Evolutionary conservation across 23 tunicate species (phyloP).

Genomic region (Oikopleura dioica): DNA sequence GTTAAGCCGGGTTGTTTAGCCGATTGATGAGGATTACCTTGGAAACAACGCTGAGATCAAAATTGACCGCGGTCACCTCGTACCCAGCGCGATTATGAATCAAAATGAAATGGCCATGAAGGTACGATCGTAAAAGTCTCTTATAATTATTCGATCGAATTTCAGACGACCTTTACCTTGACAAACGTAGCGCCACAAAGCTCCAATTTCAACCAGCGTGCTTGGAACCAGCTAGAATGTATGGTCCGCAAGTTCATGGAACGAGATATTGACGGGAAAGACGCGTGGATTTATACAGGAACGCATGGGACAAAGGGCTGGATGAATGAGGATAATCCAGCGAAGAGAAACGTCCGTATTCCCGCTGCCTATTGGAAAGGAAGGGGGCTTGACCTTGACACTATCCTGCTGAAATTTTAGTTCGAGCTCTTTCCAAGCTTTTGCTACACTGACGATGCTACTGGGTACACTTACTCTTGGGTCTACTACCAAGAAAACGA

Average conservation of each 20-base stretch:
- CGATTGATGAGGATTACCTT: too few relatives aligned
- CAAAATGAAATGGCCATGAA: background rate
- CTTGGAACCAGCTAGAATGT: slow-evolving; percentile 9
- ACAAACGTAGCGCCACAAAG: background rate
- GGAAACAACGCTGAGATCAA: background rate
- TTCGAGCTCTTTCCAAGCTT: too few relatives aligned
- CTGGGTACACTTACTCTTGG: background rate
- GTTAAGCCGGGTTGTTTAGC: too few relatives aligned
- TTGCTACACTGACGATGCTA: background rate
- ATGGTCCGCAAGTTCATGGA: background rate
- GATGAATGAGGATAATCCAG: slow-evolving; percentile 13
- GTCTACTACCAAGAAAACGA: background rate
- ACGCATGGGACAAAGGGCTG: background rate
- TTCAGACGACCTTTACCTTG: slow-evolving; percentile 9
- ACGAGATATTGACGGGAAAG: background rate
- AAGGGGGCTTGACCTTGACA: background rate
- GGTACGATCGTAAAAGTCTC: too few relatives aligned
- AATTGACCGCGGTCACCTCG: background rate
- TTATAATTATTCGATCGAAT: too few relatives aligned
- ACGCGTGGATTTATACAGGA: background rate
- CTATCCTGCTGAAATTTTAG: too few relatives aligned
- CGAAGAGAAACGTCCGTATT: background rate
- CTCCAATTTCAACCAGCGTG: slow-evolving; percentile 11
- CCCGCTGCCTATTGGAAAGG: background rate
- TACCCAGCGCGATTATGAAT: background rate